A percentile compares a stretch with the other conserved stretches of the same genome.
phyloP scores from a whole-genome alignment of 2,888 invertebrate genomes.

The Tholera decimalis region DNA sequence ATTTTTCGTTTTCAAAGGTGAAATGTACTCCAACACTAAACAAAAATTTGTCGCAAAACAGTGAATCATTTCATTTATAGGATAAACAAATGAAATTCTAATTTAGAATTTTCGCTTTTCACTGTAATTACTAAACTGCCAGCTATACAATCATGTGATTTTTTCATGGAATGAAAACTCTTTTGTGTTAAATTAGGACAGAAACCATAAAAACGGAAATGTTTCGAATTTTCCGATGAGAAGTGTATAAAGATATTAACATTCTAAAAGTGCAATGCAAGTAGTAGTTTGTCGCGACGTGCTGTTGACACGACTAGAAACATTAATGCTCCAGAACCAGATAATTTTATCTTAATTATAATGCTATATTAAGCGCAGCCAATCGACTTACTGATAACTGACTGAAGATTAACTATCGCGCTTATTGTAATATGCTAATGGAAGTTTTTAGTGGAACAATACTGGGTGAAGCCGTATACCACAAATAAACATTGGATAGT shows the following conservation, averaged over 20 bases:
- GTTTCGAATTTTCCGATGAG: too few species aligned
- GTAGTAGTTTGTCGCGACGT: background rate
- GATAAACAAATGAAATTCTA: too few species aligned
- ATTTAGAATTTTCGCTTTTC: too few species aligned
- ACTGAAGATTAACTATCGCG: slow-evolving; percentile 31
- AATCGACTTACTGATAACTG: slow-evolving; percentile 25
- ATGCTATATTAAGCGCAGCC: slow-evolving; percentile 33
- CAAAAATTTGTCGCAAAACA: too few species aligned
- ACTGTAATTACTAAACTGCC: too few species aligned
- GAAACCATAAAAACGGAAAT: too few species aligned
- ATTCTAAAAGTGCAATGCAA: background rate
- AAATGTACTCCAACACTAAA: too few species aligned
- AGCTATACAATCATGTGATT: too few species aligned
- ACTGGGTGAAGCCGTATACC: background rate
- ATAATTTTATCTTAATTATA: slow-evolving; percentile 47
- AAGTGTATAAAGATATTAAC: slow-evolving; percentile 7
- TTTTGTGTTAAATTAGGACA: too few species aligned
- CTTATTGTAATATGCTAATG: slow-evolving; percentile 41
- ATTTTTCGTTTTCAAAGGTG: too few species aligned
- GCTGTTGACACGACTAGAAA: slow-evolving; percentile 18
- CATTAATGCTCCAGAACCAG: slow-evolving; percentile 24
- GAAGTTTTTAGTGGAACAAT: slow-evolving; percentile 43
- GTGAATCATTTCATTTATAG: too few species aligned
- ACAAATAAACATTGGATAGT: background rate
- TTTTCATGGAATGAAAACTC: too few species aligned